Evolutionary conservation across 2,888 invertebrate genomes (phyloP).

Genomic region (Tipula helvola): DNA sequence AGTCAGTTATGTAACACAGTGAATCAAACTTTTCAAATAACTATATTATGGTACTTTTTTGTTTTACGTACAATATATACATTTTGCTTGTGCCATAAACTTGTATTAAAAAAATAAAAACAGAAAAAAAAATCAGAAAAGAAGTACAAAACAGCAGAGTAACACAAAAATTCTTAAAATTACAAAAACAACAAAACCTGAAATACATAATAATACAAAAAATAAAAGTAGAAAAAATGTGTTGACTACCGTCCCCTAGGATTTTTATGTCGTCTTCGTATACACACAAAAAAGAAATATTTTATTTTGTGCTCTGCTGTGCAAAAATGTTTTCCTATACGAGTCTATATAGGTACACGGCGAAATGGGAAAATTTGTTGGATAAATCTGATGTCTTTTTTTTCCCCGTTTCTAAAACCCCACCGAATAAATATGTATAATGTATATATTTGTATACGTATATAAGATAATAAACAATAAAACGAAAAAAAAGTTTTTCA

Average conservation of each 20-base stretch:
- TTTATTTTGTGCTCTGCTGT: background rate
- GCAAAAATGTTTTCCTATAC: background rate
- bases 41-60: background rate
- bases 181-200: background rate
- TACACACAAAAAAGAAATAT: background rate
- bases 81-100: background rate
- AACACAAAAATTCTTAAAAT: background rate
- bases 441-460: no score
- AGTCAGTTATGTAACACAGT: background rate
- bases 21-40: conserved; percentile 4
- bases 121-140: background rate
- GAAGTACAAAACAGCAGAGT: background rate
- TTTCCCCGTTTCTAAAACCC: background rate
- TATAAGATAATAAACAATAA: background rate
- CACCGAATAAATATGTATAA: background rate
- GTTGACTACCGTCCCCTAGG: background rate
- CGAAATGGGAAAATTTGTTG: background rate
- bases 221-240: background rate
- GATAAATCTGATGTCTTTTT: background rate
- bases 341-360: background rate
- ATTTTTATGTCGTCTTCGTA: background rate
- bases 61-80: background rate
- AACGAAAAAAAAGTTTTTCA: background rate
- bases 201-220: background rate
- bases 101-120: background rate